Evolutionary conservation across 2,797 vertebrate genomes (phyloP).

Genomic region (Oryzias sinensis): DNA sequence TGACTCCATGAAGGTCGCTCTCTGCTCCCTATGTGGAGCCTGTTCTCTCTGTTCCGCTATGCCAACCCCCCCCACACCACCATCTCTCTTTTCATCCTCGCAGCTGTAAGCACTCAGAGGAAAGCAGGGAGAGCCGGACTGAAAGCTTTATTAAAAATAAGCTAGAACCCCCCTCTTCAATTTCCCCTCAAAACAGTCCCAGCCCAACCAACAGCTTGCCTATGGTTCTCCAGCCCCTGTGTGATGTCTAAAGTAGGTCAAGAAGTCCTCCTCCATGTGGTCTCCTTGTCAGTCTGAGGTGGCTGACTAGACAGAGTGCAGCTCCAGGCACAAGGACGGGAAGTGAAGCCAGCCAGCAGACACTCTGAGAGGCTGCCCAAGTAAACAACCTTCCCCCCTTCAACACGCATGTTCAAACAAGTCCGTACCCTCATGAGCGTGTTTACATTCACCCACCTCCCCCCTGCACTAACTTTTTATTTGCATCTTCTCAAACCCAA

Average conservation of each 20-base stretch:
- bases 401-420: constrained; percentile 62
- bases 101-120: constrained; percentile 76
- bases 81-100: constrained; percentile 33
- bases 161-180: constrained; percentile 55
- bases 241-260: constrained; percentile 60
- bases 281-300: constrained; percentile 64
- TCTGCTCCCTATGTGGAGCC: constrained; percentile 66
- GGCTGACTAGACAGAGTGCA: constrained; percentile 73
- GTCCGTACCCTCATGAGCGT: constrained; percentile 51
- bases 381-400: constrained; percentile 70
- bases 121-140: constrained; percentile 45
- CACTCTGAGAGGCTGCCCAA: constrained; percentile 64
- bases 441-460: constrained; percentile 49
- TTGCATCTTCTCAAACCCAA: no score
- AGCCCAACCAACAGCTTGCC: constrained; percentile 49
- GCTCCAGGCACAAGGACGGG: constrained; percentile 69
- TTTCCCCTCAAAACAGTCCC: constrained; percentile 48
- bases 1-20: constrained; percentile 73
- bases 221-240: no score
- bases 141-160: constrained; percentile 66
- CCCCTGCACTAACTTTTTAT: constrained; percentile 9
- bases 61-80: constrained; percentile 9
- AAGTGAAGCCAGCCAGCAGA: constrained; percentile 70
- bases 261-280: constrained; percentile 75
- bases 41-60: constrained; percentile 61